These are phyloP conservation scores for Oreortyx pictus DNA, from an alignment of 2,797 vertebrate species.

Conservation along the genomic window DNA sequence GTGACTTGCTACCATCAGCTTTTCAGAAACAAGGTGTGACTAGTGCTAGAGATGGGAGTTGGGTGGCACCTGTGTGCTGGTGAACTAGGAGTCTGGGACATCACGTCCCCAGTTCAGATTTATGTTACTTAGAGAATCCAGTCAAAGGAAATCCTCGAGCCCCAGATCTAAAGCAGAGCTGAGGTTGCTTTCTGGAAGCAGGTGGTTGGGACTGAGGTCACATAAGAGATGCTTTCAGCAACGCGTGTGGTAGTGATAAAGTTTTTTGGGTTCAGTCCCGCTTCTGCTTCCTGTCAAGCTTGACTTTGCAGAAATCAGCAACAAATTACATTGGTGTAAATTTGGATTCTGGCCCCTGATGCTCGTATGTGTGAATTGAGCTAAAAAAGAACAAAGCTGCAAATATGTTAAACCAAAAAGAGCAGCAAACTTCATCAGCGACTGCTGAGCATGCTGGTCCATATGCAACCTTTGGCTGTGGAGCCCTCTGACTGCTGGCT, in stretches of 20 bases:
- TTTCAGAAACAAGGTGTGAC: neutral
- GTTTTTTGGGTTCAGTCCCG: conserved; percentile 19
- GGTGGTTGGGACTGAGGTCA: neutral
- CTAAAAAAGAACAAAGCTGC: conserved; percentile 54
- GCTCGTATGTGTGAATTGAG: conserved; percentile 17
- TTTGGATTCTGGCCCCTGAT: conserved; percentile 65
- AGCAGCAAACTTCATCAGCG: conserved; percentile 59
- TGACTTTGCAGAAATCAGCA: conserved; percentile 66
- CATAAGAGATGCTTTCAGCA: conserved; percentile 33
- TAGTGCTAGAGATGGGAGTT: neutral
- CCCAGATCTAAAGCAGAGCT: neutral
- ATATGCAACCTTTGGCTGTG: conserved; percentile 72
- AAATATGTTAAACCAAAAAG: conserved; percentile 70
- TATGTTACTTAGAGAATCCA: neutral
- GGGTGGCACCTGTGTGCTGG: neutral
- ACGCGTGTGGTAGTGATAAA: conserved; percentile 5
- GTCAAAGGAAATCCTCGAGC: neutral
- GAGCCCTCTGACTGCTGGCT: conserved; percentile 26
- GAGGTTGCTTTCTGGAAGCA: conserved; percentile 1
- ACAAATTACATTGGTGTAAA: conserved; percentile 58
- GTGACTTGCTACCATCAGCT: neutral
- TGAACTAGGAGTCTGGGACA: neutral
- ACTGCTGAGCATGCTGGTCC: conserved; percentile 64
- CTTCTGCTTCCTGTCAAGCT: conserved; percentile 58
- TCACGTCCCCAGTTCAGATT: neutral